Base-by-base conservation (phyloP, 2,797 vertebrate species). In the Crenuchus spilurus region DNA sequence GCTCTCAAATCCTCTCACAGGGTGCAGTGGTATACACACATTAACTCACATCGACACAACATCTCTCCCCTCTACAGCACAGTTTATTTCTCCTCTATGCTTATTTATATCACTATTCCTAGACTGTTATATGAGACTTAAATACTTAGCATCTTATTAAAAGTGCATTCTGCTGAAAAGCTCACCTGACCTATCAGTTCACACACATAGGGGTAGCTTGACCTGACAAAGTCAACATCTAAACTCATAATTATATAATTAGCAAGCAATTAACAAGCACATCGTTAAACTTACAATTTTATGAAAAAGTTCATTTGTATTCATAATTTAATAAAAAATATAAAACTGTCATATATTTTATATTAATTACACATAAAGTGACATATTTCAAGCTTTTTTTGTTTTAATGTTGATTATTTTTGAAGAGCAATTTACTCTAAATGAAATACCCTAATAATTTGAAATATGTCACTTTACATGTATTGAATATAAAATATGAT, bases 1-100 rank as follows among this genome's bases (percentile, higher is more conserved):
- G 90, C 92, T 94, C 93, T 92, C 88, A 93, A 93, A 93, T 94
- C 91, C 81, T 90, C 87, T 87, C 86, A 70, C 84, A 82, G 84
- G 82, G 77, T 72, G 78, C 70, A 77, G 78, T 52, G 16, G 60
- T 70, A 83, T 79, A 87, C 84, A 79, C 76, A 58, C 77, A 79
- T 87, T 79, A 73, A 87, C 87, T 87, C 70, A 87, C 63, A 33
- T 84, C 80, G 77, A 90, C 51, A 79, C 83, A 86, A 87, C 81
- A 84, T 85, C 86, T 85, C 76, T 85, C 87, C 87, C 83, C 76
- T 81, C 44, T 33, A 42, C 33, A 72, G 31, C 74, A 74, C 60
- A 31, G 39, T 58, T 66, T 26, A 20, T 42, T 54, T 64, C 6
- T 16, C 61, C 49, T 33, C 51, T 70, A 42, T 42, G 18, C 14